These are phyloP conservation scores for Trissoscelio sp. DNA, from an alignment of 2,888 invertebrate genomes.

Conservation along the genomic window DNA sequence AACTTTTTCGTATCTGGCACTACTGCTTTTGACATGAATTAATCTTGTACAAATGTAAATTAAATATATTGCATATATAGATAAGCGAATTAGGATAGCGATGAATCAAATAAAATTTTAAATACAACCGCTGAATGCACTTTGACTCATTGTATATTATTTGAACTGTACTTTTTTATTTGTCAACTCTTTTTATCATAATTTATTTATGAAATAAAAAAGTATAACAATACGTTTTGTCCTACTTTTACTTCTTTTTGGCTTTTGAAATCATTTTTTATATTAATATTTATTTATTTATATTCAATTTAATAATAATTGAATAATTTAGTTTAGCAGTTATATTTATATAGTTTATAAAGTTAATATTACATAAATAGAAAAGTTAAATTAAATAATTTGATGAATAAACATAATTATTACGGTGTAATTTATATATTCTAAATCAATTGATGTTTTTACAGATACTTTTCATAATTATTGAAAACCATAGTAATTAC, in stretches of 20 bases:
- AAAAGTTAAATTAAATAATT: no score
- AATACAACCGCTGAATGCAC: constrained; percentile 59
- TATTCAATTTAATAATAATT: no score
- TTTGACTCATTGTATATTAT: constrained; percentile 43
- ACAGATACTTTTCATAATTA: no score
- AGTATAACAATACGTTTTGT: constrained; percentile 17
- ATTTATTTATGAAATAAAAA: constrained; percentile 48
- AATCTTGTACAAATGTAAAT: constrained; percentile 65
- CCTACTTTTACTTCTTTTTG: not conserved
- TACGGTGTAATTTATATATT: no score
- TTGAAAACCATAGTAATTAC: no score
- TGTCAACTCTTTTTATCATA: constrained; percentile 43
- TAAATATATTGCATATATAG: constrained; percentile 55
- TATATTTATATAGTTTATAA: no score
- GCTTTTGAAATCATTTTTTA: not conserved
- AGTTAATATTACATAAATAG: no score
- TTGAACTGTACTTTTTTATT: constrained; percentile 38
- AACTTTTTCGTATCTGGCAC: constrained; percentile 44
- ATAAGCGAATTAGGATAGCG: constrained; percentile 57
- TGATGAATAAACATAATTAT: no score
- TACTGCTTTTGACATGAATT: constrained; percentile 56
- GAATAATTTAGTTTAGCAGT: no score
- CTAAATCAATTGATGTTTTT: no score
- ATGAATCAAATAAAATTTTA: constrained; percentile 64
- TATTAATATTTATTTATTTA: no score